Evolutionary conservation across 2,888 invertebrate species (phyloP).

Genomic region (Drosophila antonietae): DNA sequence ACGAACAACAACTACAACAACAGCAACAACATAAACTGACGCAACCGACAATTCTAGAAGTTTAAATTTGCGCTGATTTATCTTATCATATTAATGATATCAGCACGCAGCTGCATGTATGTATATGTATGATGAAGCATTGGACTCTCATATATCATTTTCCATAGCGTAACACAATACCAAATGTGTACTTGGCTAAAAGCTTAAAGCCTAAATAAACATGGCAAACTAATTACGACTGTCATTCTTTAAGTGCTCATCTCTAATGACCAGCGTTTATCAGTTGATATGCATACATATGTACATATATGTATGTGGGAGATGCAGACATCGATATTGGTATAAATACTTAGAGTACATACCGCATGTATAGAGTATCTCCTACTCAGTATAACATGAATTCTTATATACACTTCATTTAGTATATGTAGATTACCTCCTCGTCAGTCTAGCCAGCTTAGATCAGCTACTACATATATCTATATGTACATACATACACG

Average conservation of each 20-base stretch:
- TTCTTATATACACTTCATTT: background rate
- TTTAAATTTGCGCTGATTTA: slow-evolving; percentile 43
- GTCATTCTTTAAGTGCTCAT: background rate
- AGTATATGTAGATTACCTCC: background rate
- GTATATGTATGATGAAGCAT: slow-evolving; percentile 8
- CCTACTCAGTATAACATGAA: background rate
- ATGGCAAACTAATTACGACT: slow-evolving; percentile 6
- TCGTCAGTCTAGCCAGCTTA: background rate
- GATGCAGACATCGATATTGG: background rate
- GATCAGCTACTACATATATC: too few species aligned
- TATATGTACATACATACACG: too few species aligned
- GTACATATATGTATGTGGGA: background rate
- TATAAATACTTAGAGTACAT: too few species aligned
- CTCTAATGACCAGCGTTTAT: background rate
- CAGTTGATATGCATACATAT: background rate
- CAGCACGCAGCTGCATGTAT: slow-evolving; percentile 19
- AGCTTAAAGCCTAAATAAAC: slow-evolving; percentile 15
- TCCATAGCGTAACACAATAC: slow-evolving; percentile 14
- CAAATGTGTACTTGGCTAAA: slow-evolving; percentile 14
- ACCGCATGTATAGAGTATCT: background rate
- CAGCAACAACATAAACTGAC: slow-evolving; percentile 44
- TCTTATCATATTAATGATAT: slow-evolving; percentile 64
- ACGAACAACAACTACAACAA: slow-evolving; percentile 2
- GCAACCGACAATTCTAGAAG: slow-evolving; percentile 32
- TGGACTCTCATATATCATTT: slow-evolving; percentile 27